phyloP scores from a whole-genome alignment of 2,113 vertebrate genomes.

The Equus przewalskii region DNA sequence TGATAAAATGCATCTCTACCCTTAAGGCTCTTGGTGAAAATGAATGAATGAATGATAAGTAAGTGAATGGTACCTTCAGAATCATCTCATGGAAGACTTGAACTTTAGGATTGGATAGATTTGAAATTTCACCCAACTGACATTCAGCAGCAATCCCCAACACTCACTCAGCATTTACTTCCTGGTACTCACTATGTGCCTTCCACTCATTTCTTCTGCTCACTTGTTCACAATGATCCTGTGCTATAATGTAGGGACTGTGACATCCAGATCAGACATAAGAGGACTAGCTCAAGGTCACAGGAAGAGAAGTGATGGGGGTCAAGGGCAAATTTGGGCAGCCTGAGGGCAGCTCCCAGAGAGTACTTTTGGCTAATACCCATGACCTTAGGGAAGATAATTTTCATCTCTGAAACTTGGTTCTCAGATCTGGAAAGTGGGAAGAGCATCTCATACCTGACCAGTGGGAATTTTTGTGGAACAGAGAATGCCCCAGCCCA shows the following conservation, averaged over 20 bases:
- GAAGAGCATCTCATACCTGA: neutral
- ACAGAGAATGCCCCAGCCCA: neutral
- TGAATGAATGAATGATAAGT: neutral
- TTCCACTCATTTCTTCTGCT: fast-evolving
- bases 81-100: neutral
- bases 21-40: neutral
- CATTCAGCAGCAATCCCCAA: fast-evolving
- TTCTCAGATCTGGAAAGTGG: neutral
- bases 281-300: neutral
- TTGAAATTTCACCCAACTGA: neutral
- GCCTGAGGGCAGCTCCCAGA: too few relatives aligned
- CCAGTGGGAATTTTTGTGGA: neutral
- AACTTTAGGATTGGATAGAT: neutral
- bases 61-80: neutral
- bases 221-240: too few relatives aligned
- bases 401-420: neutral
- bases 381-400: neutral
- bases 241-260: too few relatives aligned
- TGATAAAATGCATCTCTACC: neutral
- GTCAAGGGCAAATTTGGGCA: fast-evolving
- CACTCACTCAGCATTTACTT: fast-evolving
- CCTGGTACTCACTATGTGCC: fast-evolving
- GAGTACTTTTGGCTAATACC: neutral
- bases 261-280: fast-evolving
- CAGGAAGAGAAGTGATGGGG: too few relatives aligned